Evolutionary conservation across 2,113 vertebrate species (phyloP).

Genomic region (Sphyrna mokarran): DNA sequence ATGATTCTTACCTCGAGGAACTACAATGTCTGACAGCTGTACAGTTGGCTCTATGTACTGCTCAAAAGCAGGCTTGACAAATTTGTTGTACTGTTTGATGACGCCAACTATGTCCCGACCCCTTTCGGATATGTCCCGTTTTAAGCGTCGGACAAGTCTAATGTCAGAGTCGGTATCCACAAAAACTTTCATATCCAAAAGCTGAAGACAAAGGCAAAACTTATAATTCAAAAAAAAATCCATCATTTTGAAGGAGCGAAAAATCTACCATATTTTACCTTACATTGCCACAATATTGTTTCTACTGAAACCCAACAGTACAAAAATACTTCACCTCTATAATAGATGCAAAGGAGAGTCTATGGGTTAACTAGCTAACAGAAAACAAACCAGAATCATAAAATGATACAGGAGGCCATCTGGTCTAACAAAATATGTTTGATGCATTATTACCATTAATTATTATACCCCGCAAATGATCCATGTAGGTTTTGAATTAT

Average conservation of each 20-base stretch:
- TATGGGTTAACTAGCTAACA: background rate
- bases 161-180: conserved; percentile 87
- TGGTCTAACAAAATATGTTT: background rate
- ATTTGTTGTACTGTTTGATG: conserved; percentile 86
- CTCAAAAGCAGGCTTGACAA: conserved; percentile 80
- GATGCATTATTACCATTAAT: too few relatives aligned
- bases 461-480: too few relatives aligned
- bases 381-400: background rate
- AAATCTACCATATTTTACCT: background rate
- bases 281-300: background rate
- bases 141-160: conserved; percentile 74
- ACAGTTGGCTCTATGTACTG: conserved; percentile 86
- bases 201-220: conserved; percentile 52
- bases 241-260: background rate
- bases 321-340: background rate
- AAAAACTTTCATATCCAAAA: conserved; percentile 88
- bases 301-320: background rate
- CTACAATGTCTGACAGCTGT: conserved; percentile 81
- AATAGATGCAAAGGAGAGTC: background rate
- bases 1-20: conserved; percentile 70
- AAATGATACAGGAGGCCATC: background rate
- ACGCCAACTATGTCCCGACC: conserved; percentile 71
- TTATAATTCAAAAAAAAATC: background rate
- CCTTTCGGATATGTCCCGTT: conserved; percentile 73
- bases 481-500: too few relatives aligned